These are phyloP conservation scores for Tinea semifulvella DNA, from an alignment of 2,888 invertebrate genomes.

Conservation along the genomic window DNA sequence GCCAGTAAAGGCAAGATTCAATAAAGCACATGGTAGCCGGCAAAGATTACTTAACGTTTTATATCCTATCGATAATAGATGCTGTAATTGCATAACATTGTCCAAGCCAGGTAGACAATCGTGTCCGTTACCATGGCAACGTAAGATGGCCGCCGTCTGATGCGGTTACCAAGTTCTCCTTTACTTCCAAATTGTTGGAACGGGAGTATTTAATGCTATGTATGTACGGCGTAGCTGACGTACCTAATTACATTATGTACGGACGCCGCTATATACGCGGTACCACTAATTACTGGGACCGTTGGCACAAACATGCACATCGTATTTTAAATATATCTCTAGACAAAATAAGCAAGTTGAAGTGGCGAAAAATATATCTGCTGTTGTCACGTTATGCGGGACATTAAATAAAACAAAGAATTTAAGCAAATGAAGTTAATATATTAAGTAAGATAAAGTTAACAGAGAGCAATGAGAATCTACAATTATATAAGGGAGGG, in stretches of 20 bases:
- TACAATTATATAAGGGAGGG: too few relatives aligned
- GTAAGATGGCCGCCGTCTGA: conserved; percentile 61
- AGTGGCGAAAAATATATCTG: too few relatives aligned
- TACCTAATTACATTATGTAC: conserved; percentile 59
- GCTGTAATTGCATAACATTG: too few relatives aligned
- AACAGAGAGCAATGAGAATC: too few relatives aligned
- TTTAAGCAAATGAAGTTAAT: too few relatives aligned
- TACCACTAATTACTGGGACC: conserved; percentile 55
- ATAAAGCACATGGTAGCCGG: too few relatives aligned
- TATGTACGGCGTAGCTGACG: conserved; percentile 52
- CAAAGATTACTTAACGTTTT: too few relatives aligned
- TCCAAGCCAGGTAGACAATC: conserved; percentile 56
- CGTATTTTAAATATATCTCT: background rate
- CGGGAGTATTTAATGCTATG: conserved; percentile 51
- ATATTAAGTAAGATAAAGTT: too few relatives aligned
- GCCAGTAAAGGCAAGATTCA: too few relatives aligned
- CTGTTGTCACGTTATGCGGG: too few relatives aligned
- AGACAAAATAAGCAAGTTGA: conserved; percentile 4
- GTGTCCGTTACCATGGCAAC: conserved; percentile 53
- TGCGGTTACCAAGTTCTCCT: conserved; percentile 60
- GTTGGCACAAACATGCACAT: conserved; percentile 27
- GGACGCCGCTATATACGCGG: conserved; percentile 47
- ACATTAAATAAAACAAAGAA: too few relatives aligned
- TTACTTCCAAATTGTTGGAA: conserved; percentile 60
- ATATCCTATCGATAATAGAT: too few relatives aligned